Evolutionary conservation across 2,888 invertebrate species (phyloP), one percentile per base, ranked within the genome.

Genomic region (Caenorhabditis sinica): DNA sequence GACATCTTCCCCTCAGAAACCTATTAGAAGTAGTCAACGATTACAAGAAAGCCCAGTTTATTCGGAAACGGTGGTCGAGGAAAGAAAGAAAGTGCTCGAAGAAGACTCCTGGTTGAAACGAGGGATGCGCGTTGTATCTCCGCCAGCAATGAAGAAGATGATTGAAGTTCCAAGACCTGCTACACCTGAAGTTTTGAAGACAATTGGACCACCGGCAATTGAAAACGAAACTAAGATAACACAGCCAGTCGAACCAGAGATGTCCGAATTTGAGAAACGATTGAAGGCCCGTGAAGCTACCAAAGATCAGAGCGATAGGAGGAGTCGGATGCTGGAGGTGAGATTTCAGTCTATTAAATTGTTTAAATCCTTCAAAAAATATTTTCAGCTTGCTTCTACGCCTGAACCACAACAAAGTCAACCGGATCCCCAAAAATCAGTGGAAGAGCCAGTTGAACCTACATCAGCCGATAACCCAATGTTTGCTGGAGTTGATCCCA

Each of bases 401-500:
- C 60, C 66, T 0, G 68, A 73, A 45, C 25, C 61, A 11, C 20
- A 20, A 20, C 40, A 36, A 13, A 11, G 49, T 25, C 25, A 40
- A 56, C 1, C 23, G 17, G 1, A 2, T 13, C 5, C 20, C 25
- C 45, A 11, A 17, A 11, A 66, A 53, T 13, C n/a, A 36, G 11
- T 13, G 25, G 65, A 53, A 15, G 60, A 58, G 43, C 11, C 53
- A 11, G 15, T 33, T 20, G 68, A 63, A 71, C 49, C 83, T 5
- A 80, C 73, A 13, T 77, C 79, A 15, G 69, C 63, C 6, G 76
- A 82, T 51, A 82, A 82, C 61, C 82, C 82, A 2, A 60, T 84
- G 79, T 84, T 84, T 28, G 49, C 72, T 25, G 87, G 83, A 51
- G 83, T 89, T 17, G 87, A 89, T 81, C 89, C 89, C 6, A 81